A percentile compares a stretch with the other conserved stretches of the same genome.
Conservation (phyloP, 2,888 invertebrate species). For the Cylindroiulus punctatus region DNA sequence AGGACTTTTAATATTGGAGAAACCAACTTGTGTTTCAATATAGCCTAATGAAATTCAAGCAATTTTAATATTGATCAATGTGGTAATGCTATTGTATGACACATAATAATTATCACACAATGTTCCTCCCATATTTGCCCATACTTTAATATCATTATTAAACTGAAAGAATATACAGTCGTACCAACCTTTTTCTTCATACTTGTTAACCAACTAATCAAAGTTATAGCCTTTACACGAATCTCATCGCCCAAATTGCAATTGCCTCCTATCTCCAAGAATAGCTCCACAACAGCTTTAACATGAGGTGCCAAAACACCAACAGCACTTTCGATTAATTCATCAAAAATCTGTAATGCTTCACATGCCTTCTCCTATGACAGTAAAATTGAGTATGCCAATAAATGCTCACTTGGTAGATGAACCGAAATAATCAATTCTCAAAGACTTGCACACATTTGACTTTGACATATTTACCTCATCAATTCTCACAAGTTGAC, state of each 20-base stretch:
- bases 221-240: conserved; percentile 75
- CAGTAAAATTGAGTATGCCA: conserved; percentile 46
- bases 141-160: background rate
- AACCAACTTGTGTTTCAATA: conserved; percentile 77
- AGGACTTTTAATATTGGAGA: conserved; percentile 75
- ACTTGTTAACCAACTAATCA: conserved; percentile 75
- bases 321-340: conserved; percentile 72
- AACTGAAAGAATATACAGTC: background rate
- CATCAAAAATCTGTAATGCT: conserved; percentile 74
- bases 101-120: too few relatives aligned
- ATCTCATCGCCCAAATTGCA: conserved; percentile 71
- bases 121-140: too few relatives aligned
- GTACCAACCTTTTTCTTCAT: conserved; percentile 76
- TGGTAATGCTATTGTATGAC: too few relatives aligned
- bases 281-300: conserved; percentile 74
- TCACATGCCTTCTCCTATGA: conserved; percentile 72
- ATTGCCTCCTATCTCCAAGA: conserved; percentile 73
- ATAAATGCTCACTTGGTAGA: background rate
- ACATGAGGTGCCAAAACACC: conserved; percentile 74
- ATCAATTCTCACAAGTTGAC: conserved; percentile 69
- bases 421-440: background rate
- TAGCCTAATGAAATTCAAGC: conserved; percentile 64
- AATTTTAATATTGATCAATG: background rate
- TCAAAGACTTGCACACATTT: background rate
- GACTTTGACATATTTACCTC: conserved; percentile 62